Percentiles rank a stretch among this genome's conserved stretches.
phyloP scores from a whole-genome alignment of 2,113 vertebrate species.

The Elanoides forficatus region DNA sequence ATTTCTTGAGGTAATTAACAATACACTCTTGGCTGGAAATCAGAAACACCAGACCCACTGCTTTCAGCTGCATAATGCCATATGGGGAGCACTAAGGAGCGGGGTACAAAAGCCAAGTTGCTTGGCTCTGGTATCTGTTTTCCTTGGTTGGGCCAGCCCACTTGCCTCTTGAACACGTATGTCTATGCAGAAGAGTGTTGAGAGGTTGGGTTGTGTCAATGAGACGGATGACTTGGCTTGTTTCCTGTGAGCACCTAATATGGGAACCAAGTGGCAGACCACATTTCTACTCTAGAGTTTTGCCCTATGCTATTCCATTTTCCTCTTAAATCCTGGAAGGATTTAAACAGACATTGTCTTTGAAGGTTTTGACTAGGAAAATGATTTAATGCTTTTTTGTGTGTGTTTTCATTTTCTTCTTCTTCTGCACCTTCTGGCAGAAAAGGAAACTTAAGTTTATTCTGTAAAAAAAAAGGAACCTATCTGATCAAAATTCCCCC shows the following conservation, averaged over 20 bases:
- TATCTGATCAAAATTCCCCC: background rate
- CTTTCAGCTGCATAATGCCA: background rate
- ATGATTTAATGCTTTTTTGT: background rate
- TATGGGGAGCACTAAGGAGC: background rate
- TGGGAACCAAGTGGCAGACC: background rate
- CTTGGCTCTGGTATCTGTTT: background rate
- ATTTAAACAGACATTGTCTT: background rate
- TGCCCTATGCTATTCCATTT: background rate
- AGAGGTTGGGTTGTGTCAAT: background rate
- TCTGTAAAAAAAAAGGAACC: background rate
- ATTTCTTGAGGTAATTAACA: background rate
- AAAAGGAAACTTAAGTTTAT: background rate
- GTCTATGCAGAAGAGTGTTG: background rate
- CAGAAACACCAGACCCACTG: background rate
- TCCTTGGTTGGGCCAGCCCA: background rate
- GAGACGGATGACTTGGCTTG: background rate
- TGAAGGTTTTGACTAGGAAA: background rate
- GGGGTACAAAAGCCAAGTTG: conserved; percentile 5
- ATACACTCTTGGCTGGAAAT: background rate
- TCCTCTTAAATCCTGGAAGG: background rate
- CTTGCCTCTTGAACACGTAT: background rate
- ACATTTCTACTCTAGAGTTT: background rate
- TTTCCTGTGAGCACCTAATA: background rate
- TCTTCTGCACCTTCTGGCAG: background rate
- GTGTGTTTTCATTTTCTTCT: background rate